Evolutionary conservation across 2,888 invertebrate genomes (phyloP), one percentile per base, ranked within the genome.

Genomic region (Abscondita cerata): DNA sequence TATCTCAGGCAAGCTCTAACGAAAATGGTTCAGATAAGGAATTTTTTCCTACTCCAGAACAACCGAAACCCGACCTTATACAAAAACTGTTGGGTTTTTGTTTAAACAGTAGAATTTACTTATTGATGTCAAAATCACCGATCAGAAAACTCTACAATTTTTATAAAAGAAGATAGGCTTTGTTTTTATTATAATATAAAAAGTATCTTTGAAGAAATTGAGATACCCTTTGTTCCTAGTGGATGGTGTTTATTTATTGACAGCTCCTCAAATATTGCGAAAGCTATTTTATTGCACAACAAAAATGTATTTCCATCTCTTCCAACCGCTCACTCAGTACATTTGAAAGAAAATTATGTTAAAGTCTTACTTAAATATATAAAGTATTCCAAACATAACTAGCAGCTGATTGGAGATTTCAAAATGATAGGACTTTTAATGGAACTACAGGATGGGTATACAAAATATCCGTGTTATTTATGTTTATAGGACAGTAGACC

Each of bases 371-470:
- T 40, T 2, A 15, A 40, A 40, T 1, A 2, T 12, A 33, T 72
- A 53, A 72, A 72, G 46, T 75, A 74, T 69, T 44, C 50, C 12
- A 64, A 76, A 54, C 70, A 72, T 48, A 48, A 68, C 18, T 72
- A 68, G 72, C 47, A 59, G 40, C 64, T 75, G 12, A 72, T 69
- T 55, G 69, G 70, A 16, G 75, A 76, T 67, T 70, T 59, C 34
- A 40, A 40, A 8, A 13, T 40, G n/a, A 15, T 40, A 13, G 40
- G 2, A 40, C 15, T 40, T 25, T 25, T 74, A 36, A 60, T 66
- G 44, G 72, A 69, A 65, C 63, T 71, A 38, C 71, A 74, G 66
- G 64, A 67, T 25, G 70, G 70, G 36, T 71, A 62, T 65, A 70
- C 65, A 44, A 73, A 73, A 57, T 66, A 70, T 57, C 62, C 67